Evolutionary conservation across 2,797 vertebrate genomes (phyloP), one percentile per base, ranked within the genome.

Genomic region (Cetoscarus ocellatus): DNA sequence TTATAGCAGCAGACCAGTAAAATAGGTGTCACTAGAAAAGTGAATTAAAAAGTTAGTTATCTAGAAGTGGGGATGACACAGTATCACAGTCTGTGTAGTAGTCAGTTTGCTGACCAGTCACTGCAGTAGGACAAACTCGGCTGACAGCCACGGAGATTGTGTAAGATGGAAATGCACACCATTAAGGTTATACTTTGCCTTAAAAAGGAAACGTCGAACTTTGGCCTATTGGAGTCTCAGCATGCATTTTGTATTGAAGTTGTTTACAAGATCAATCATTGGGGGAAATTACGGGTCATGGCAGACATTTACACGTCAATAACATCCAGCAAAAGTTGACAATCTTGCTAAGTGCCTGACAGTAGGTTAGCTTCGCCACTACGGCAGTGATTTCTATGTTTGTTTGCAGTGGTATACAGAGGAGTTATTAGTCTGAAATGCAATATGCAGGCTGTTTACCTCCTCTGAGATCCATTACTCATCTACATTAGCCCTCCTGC

Each of bases 81-180:
- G 17, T 27, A 40, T 8, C 6, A 40, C 15, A 58, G 61, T 55
- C 70, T 43, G n/a, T 52, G 42, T 18, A 36, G 53, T 3, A 3
- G n/a, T n/a, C n/a, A n/a, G 35, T 35, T 11, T 40, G 48, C 53
- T 10, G 52, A 57, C 13, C 55, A 43, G n/a, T 27, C 50, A 69
- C 18, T 57, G 49, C 43, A 61, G 58, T 10, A 27, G 3, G 17
- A 68, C 52, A 52, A 14, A 12, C 50, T 49, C 36, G 62, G 56
- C 64, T 59, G 40, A 61, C 14, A 52, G 70, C 65, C 65, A 79
- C 9, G 15, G 5, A 59, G 12, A 61, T 10, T 42, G 11, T 14
- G 36, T 17, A 53, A 27, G 43, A 18, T 35, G 42, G 40, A 19
- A 34, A n/a, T 11, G 15, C 36, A 54, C 42, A 61, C 44, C 12